These are phyloP conservation scores for Dolichallabes microphthalmus DNA, from an alignment of 2,113 vertebrate species.

Conservation along the genomic window DNA sequence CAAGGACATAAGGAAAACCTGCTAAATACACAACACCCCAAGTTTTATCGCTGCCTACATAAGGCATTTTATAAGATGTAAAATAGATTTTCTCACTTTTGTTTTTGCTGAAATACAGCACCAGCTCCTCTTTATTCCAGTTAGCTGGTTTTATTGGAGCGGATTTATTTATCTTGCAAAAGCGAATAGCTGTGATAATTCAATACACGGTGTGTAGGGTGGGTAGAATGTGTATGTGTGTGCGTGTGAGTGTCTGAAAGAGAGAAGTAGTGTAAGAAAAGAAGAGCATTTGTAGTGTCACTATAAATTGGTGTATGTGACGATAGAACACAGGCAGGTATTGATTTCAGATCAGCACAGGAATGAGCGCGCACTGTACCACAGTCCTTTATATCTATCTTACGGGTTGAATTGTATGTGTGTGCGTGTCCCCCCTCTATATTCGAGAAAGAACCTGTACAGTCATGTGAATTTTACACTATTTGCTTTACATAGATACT, in stretches of 20 bases:
- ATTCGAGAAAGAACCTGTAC: not conserved
- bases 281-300: slow-evolving; percentile 64
- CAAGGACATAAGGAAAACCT: slow-evolving; percentile 26
- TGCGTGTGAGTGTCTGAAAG: not conserved
- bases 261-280: slow-evolving; percentile 30
- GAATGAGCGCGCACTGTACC: slow-evolving; percentile 58
- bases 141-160: slow-evolving; percentile 27
- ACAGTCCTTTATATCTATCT: slow-evolving; percentile 17
- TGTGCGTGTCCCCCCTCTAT: not conserved
- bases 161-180: slow-evolving; percentile 45
- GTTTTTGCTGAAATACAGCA: slow-evolving; percentile 36
- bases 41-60: slow-evolving; percentile 40
- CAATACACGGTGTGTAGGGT: not conserved
- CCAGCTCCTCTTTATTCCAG: slow-evolving; percentile 10
- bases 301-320: slow-evolving; percentile 74
- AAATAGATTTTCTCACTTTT: slow-evolving; percentile 32
- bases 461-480: not conserved
- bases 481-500: not conserved
- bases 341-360: slow-evolving; percentile 69
- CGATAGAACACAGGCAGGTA: slow-evolving; percentile 66
- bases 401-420: not conserved
- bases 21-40: slow-evolving; percentile 30
- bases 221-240: not conserved
- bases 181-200: slow-evolving; percentile 15
- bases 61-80: slow-evolving; percentile 35